phyloP scores from a whole-genome alignment of 2,113 vertebrate genomes.

The Catharus fuscescens region DNA sequence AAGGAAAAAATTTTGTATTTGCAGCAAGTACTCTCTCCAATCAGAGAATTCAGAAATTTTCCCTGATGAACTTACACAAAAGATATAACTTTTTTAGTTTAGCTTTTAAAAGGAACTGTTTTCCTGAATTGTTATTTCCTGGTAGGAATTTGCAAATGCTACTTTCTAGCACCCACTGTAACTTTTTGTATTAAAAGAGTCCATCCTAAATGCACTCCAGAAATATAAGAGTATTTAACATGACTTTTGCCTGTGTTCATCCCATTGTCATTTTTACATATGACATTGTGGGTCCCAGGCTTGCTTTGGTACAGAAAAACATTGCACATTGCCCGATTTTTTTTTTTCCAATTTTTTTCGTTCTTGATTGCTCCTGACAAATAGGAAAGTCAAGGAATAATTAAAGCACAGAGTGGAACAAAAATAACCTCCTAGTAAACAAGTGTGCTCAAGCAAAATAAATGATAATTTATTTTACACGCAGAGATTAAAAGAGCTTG shows the following conservation, averaged over 20 bases:
- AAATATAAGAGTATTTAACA: not conserved
- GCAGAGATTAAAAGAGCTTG: constrained; percentile 43
- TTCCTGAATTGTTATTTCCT: not conserved
- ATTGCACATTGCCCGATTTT: not conserved
- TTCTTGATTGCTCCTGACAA: not conserved
- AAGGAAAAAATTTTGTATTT: not conserved
- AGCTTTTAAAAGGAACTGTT: not conserved
- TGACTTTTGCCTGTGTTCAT: not conserved
- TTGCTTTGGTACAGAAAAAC: not conserved
- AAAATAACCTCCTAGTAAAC: constrained; percentile 10
- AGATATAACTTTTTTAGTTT: not conserved
- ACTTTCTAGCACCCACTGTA: not conserved
- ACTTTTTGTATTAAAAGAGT: not conserved
- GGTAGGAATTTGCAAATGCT: not conserved
- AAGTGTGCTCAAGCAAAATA: constrained; percentile 41
- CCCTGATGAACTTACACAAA: not conserved
- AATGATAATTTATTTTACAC: constrained; percentile 58
- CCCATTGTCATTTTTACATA: not conserved
- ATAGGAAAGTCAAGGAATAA: constrained; percentile 32
- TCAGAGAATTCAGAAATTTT: not conserved
- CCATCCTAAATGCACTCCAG: not conserved
- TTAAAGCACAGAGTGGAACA: not conserved
- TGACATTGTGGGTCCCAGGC: not conserved
- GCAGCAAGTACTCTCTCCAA: not conserved
- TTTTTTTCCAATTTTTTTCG: not conserved